Evolutionary conservation across 1,140 invertebrate species (phyloP), one percentile per base, ranked within the genome.

Genomic region (Microvelia longipes): DNA sequence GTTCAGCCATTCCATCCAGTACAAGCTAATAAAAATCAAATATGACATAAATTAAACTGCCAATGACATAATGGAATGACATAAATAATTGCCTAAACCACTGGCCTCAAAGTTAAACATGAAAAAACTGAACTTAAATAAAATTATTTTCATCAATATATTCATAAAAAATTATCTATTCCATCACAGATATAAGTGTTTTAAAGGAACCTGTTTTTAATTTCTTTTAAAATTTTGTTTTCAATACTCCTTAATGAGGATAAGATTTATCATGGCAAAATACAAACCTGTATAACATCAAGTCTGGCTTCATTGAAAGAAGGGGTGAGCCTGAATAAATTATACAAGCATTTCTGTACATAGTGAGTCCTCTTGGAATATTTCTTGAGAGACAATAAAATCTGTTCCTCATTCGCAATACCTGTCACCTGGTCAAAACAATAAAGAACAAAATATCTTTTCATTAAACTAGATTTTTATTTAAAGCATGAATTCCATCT

Each of bases 341-440:
- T 85, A 78, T 88, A 89, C 13, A 91, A 77, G 70, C 87, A 86
- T 76, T 88, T 89, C 76, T 90, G 88, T 2, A 90, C 83, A 75
- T 87, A 90, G 66, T 83, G 78, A 30, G 83, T 80, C 65, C 88
- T 81, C 28, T 80, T 79, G 1, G 82, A 80, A 75, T 91, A 90
- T 69, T 85, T 82, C 74, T 81, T 81, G 15, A 91, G 80, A 28
- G 83, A 82, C 74, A 87, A 85, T 71, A 89, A 75, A 66, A 89
- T 82, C 81, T 88, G 87, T 28, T 80, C 77, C 75, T 87, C 85
- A 68, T 81, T 83, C 15, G 84, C 86, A 68, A 83, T 85, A 35
- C 87, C 87, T 70, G 85, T 84, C 2, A 89, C 81, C 87, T 88
- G 72, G 62, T 79, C 65, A 73, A 76, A 24, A 11, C 35, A 50